Percentiles rank a stretch among this genome's conserved stretches.
Conservation (phyloP, 2,888 invertebrate genomes). For the Tachystola acroxantha region DNA sequence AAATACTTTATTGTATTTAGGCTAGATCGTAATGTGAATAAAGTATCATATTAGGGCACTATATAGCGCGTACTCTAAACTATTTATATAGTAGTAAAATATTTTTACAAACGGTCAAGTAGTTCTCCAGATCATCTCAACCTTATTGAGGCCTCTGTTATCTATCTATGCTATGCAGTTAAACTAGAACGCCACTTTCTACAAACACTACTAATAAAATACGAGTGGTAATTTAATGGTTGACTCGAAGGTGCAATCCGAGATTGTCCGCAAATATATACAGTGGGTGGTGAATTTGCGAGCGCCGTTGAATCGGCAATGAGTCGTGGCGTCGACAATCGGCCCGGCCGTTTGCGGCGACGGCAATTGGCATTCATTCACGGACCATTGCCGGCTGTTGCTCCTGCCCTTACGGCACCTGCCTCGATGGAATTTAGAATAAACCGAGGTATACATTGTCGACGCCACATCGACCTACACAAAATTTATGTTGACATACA, state of each 20-base stretch:
- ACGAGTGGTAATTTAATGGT: constrained; percentile 5
- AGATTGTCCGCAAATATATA: constrained; percentile 33
- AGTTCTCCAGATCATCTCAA: too few relatives aligned
- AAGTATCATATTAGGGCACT: too few relatives aligned
- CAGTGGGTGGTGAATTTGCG: constrained; percentile 47
- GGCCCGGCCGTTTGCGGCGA: constrained; percentile 64
- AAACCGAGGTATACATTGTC: constrained; percentile 14
- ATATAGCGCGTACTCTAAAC: too few relatives aligned
- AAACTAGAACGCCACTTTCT: too few relatives aligned
- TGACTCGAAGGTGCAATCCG: constrained; percentile 14
- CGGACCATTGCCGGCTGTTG: constrained; percentile 42
- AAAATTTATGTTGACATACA: background rate
- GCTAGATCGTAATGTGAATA: too few relatives aligned
- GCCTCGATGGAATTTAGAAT: constrained; percentile 54
- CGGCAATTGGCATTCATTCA: constrained; percentile 66
- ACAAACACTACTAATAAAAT: too few relatives aligned
- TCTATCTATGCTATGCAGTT: too few relatives aligned
- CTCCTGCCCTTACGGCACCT: constrained; percentile 34
- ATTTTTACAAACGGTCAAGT: too few relatives aligned
- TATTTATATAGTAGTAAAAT: too few relatives aligned
- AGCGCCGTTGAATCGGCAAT: constrained; percentile 56
- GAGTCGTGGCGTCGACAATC: constrained; percentile 68
- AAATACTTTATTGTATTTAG: too few relatives aligned
- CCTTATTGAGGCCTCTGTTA: too few relatives aligned
- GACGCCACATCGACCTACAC: background rate